Conservation (phyloP, 2,888 invertebrate genomes). For the Lumbricus terrestris region DNA sequence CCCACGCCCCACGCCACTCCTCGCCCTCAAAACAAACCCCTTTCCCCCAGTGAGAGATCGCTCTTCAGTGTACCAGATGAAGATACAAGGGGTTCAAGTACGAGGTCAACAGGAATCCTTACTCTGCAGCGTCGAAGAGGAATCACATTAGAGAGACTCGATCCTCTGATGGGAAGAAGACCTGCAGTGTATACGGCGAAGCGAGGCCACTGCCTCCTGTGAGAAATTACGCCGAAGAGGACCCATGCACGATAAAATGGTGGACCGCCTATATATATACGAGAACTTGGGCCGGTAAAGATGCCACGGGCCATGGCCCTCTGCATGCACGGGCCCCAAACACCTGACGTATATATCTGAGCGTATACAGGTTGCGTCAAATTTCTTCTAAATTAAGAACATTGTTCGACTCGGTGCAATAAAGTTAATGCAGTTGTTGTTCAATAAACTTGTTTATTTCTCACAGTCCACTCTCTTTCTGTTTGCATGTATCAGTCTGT, state of each 20-base stretch:
- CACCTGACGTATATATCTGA: too few relatives aligned
- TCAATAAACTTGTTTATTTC: too few relatives aligned
- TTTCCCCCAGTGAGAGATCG: background rate
- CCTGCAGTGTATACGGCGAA: background rate
- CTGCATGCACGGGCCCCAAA: background rate
- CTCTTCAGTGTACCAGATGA: conserved; percentile 3
- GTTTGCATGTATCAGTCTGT: too few relatives aligned
- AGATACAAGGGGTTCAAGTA: background rate
- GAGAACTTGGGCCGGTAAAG: background rate
- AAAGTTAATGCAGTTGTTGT: background rate
- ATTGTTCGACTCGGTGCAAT: background rate
- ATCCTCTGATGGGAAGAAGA: too few relatives aligned
- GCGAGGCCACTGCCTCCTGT: background rate
- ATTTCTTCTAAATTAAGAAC: background rate
- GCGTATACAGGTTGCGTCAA: background rate
- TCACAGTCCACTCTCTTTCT: too few relatives aligned
- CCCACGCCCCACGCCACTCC: background rate
- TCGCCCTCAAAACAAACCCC: background rate
- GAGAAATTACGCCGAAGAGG: background rate
- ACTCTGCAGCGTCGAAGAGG: background rate
- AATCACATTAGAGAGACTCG: background rate
- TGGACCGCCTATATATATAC: too few relatives aligned
- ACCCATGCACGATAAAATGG: background rate
- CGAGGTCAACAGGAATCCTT: background rate
- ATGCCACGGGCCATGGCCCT: too few relatives aligned